Evolutionary conservation across 2,888 invertebrate genomes (phyloP).

Genomic region (Brachyptera risi): DNA sequence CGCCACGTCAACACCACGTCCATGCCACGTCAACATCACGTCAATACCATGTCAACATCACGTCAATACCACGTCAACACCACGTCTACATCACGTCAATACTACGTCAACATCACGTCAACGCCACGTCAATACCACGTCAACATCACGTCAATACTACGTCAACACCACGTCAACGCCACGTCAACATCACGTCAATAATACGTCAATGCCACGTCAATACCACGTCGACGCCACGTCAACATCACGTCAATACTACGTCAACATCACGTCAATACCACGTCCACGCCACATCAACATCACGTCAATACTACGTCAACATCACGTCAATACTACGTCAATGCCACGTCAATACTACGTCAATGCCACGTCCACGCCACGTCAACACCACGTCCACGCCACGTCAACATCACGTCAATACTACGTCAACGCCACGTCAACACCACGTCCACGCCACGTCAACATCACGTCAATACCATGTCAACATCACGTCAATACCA

Average conservation of each 20-base stretch:
- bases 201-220: neutral
- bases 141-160: neutral
- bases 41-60: neutral
- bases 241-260: neutral
- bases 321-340: too few relatives aligned
- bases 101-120: neutral
- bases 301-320: too few relatives aligned
- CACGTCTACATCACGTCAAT: neutral
- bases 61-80: neutral
- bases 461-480: neutral
- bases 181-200: neutral
- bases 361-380: neutral
- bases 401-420: neutral
- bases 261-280: neutral
- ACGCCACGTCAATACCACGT: too few relatives aligned
- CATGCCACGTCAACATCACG: neutral
- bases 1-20: neutral
- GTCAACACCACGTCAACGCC: slow-evolving; percentile 15
- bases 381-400: neutral
- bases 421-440: neutral
- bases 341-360: slow-evolving; percentile 16
- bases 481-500: neutral
- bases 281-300: neutral
- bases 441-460: neutral
- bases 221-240: neutral